A percentile compares a stretch with the other conserved stretches of the same genome.
Conservation (phyloP, 1,140 invertebrate species). For the Cherax destructor region DNA sequence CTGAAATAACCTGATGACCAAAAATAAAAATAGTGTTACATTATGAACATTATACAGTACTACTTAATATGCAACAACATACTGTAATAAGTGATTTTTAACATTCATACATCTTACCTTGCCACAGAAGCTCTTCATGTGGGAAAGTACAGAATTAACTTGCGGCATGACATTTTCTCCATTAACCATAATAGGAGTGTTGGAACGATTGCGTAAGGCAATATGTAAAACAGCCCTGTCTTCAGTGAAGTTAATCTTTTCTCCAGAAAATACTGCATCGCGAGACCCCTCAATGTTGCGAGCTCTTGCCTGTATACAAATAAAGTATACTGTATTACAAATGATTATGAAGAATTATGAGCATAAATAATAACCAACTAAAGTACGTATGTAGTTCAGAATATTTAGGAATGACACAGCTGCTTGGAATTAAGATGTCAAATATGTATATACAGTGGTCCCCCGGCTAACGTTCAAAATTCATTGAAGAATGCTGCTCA, state of each 20-base stretch:
- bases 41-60: neutral
- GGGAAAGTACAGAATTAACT: slow-evolving; percentile 92
- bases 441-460: too few relatives aligned
- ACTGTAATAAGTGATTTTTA: neutral
- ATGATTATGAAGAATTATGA: neutral
- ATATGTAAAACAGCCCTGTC: slow-evolving; percentile 95
- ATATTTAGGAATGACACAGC: too few relatives aligned
- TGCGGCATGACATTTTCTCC: slow-evolving; percentile 95
- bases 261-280: slow-evolving; percentile 94
- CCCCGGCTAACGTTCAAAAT: too few relatives aligned
- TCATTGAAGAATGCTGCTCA: too few relatives aligned
- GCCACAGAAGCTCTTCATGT: slow-evolving; percentile 95
- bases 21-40: neutral
- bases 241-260: slow-evolving; percentile 99
- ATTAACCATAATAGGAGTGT: slow-evolving; percentile 87
- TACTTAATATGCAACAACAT: neutral
- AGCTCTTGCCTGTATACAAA: slow-evolving; percentile 81
- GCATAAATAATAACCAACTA: neutral
- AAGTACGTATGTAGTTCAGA: neutral
- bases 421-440: too few relatives aligned
- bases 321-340: neutral
- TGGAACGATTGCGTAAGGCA: slow-evolving; percentile 91
- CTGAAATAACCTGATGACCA: slow-evolving; percentile 79
- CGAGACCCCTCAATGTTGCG: slow-evolving; percentile 90
- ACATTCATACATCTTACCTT: slow-evolving; percentile 77